phyloP scores from a whole-genome alignment of 1,140 invertebrate species.

The Zaprionus camerounensis region DNA sequence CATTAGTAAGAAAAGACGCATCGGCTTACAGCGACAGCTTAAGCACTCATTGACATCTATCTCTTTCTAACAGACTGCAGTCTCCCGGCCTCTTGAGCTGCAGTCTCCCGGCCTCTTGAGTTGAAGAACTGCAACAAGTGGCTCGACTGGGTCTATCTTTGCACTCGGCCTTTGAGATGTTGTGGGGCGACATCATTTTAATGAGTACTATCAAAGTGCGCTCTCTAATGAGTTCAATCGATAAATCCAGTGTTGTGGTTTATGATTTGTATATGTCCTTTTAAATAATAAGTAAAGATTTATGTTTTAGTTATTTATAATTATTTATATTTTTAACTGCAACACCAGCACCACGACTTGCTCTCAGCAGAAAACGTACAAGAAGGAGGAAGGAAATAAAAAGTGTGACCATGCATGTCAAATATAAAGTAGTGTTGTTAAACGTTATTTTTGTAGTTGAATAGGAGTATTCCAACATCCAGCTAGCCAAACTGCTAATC shows the following conservation, averaged over 20 bases:
- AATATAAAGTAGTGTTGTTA: too few relatives aligned
- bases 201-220: slow-evolving; percentile 42
- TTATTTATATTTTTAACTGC: too few relatives aligned
- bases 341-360: too few relatives aligned
- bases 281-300: too few relatives aligned
- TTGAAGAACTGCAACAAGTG: slow-evolving; percentile 39
- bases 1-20: slow-evolving; percentile 56
- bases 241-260: too few relatives aligned
- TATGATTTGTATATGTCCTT: too few relatives aligned
- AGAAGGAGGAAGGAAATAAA: too few relatives aligned
- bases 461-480: too few relatives aligned
- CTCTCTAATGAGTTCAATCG: not conserved
- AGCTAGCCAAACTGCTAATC: not conserved
- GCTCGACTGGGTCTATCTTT: slow-evolving; percentile 4
- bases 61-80: not conserved
- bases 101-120: not conserved
- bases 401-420: too few relatives aligned
- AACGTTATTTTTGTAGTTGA: too few relatives aligned
- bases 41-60: not conserved
- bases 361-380: too few relatives aligned
- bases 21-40: slow-evolving; percentile 13
- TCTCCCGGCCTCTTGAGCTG: not conserved
- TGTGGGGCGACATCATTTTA: slow-evolving; percentile 61
- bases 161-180: slow-evolving; percentile 51
- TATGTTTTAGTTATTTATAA: too few relatives aligned